phyloP scores from a whole-genome alignment of 2,113 vertebrate genomes.

The Ascaphus truei region DNA sequence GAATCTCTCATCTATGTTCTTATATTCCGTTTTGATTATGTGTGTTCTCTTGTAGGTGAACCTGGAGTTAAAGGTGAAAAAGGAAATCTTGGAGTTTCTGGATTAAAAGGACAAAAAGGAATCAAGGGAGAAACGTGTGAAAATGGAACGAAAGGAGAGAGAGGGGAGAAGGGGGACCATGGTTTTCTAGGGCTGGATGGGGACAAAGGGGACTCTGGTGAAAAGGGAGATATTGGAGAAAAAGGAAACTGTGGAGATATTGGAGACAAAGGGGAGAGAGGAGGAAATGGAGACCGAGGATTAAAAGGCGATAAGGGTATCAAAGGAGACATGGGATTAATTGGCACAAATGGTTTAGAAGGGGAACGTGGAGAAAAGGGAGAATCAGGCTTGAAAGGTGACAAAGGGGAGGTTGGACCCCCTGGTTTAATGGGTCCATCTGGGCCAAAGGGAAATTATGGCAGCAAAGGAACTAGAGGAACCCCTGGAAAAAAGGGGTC shows the following conservation, averaged over 20 bases:
- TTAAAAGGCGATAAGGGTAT: conserved; percentile 73
- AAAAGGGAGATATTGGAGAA: conserved; percentile 79
- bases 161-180: conserved; percentile 65
- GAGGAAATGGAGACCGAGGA: conserved; percentile 73
- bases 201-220: conserved; percentile 64
- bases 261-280: conserved; percentile 74
- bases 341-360: conserved; percentile 65
- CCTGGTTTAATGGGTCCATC: conserved; percentile 61
- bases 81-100: conserved; percentile 69
- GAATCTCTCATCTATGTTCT: background rate
- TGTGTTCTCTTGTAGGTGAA: conserved; percentile 67
- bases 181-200: conserved; percentile 68
- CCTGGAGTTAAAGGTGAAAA: conserved; percentile 81
- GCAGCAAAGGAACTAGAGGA: conserved; percentile 81
- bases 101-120: conserved; percentile 75
- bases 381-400: conserved; percentile 69
- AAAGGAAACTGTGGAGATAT: conserved; percentile 74
- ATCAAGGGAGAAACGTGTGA: conserved; percentile 76
- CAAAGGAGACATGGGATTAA: conserved; percentile 71
- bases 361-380: conserved; percentile 75
- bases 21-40: background rate
- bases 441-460: conserved; percentile 70
- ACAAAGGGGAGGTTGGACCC: conserved; percentile 75
- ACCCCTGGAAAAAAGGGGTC: conserved; percentile 78
- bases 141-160: conserved; percentile 82